phyloP scores from a whole-genome alignment of 1,140 invertebrate genomes.

The Globodera ellingtonae region DNA sequence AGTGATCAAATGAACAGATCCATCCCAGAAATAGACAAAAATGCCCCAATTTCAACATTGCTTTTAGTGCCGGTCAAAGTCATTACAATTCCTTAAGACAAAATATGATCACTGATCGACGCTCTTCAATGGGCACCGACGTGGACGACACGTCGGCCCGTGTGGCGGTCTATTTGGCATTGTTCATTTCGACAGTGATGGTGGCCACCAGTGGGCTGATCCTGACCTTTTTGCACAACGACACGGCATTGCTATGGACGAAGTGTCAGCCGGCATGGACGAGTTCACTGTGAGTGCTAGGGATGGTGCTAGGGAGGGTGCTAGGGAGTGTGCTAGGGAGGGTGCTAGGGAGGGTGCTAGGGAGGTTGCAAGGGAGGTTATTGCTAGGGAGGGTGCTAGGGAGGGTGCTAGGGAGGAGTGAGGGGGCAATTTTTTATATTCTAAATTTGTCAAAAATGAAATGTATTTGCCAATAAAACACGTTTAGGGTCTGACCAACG shows the following conservation, averaged over 20 bases:
- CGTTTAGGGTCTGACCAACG: not conserved
- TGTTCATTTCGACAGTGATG: conserved; percentile 10
- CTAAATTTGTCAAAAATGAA: not conserved
- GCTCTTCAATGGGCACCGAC: not conserved
- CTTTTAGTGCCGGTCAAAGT: no score
- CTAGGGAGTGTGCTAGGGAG: no score
- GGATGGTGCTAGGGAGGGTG: no score
- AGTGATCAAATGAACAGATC: no score
- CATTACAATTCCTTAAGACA: no score
- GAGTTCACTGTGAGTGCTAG: not conserved
- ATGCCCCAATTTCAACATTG: no score
- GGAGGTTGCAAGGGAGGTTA: no score
- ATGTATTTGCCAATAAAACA: not conserved
- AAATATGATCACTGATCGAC: not conserved
- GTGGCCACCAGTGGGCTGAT: conserved; percentile 3
- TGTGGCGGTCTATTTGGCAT: conserved; percentile 7
- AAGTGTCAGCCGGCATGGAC: conserved; percentile 10
- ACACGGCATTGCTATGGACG: conserved; percentile 13
- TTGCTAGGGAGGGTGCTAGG: no score
- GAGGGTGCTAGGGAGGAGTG: no score
- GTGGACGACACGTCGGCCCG: conserved; percentile 6
- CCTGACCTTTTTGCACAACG: conserved; percentile 11
- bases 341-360: no score
- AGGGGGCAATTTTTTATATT: no score
- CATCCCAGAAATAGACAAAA: no score